phyloP scores from a whole-genome alignment of 2,888 invertebrate species.

The Frankliniella intonsa region DNA sequence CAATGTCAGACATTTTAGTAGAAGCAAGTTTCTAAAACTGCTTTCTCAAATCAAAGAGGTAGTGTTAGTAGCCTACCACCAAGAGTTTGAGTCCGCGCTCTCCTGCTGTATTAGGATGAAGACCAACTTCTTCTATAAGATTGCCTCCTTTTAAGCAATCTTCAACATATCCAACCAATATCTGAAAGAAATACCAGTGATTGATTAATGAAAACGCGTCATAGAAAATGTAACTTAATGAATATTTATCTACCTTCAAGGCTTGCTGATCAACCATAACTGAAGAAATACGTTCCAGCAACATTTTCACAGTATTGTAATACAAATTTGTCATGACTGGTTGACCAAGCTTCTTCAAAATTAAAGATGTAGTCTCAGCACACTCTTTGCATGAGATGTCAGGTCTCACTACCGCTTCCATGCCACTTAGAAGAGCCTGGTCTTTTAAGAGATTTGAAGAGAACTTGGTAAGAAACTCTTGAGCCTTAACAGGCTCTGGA shows the following conservation, averaged over 20 bases:
- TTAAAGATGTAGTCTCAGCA: conserved; percentile 73
- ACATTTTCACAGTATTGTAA: conserved; percentile 92
- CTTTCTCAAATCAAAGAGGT: conserved; percentile 7
- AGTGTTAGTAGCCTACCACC: conserved; percentile 54
- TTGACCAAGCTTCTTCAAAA: conserved; percentile 84
- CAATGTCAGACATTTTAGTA: conserved; percentile 28
- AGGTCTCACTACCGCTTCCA: conserved; percentile 82
- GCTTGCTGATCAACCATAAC: conserved; percentile 94
- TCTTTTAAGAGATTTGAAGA: conserved; percentile 70
- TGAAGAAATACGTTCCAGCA: conserved; percentile 89
- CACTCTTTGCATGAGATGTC: conserved; percentile 92
- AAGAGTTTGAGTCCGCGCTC: conserved; percentile 85
- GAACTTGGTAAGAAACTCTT: conserved; percentile 80
- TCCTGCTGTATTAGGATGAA: conserved; percentile 74
- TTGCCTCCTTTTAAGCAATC: conserved; percentile 69
- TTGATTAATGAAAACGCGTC: neutral
- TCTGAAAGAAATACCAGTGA: conserved; percentile 41
- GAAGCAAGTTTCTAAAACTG: neutral
- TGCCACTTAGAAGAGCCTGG: conserved; percentile 43
- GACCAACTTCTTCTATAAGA: conserved; percentile 68
- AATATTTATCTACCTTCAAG: conserved; percentile 55
- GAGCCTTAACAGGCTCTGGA: conserved; percentile 88
- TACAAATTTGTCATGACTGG: conserved; percentile 93
- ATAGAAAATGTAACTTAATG: conserved; percentile 17
- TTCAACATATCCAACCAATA: conserved; percentile 58